Evolutionary conservation across 2,797 vertebrate genomes (phyloP).

Genomic region (Propithecus perrieri): DNA sequence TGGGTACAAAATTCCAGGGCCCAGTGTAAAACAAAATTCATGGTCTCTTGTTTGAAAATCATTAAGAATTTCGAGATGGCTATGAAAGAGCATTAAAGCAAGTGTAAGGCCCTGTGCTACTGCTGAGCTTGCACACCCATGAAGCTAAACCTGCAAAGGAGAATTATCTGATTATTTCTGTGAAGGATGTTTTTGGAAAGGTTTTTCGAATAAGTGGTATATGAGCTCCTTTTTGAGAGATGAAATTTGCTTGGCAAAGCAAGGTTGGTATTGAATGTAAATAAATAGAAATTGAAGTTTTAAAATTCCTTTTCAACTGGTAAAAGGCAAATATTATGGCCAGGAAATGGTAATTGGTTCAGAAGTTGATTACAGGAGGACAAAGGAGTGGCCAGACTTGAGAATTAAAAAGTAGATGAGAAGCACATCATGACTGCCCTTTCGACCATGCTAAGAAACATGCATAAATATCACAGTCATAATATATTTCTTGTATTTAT

Average conservation of each 20-base stretch:
- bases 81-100: neutral
- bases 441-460: neutral
- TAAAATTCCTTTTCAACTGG: neutral
- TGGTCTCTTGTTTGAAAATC: neutral
- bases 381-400: neutral
- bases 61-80: neutral
- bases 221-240: neutral
- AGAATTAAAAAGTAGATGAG: neutral
- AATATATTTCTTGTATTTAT: neutral
- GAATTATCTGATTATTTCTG: neutral
- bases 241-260: neutral
- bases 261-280: neutral
- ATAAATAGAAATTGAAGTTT: neutral
- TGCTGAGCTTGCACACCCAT: rapidly evolving
- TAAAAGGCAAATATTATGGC: neutral
- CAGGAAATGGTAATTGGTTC: neutral
- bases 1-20: neutral
- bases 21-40: neutral
- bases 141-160: neutral
- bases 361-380: neutral
- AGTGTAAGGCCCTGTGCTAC: neutral
- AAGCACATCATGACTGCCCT: rapidly evolving
- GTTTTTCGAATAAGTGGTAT: neutral
- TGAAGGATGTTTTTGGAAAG: neutral
- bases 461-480: neutral